These are phyloP conservation scores for Drosophila kepulauana DNA, from an alignment of 1,140 invertebrate species.

Conservation along the genomic window DNA sequence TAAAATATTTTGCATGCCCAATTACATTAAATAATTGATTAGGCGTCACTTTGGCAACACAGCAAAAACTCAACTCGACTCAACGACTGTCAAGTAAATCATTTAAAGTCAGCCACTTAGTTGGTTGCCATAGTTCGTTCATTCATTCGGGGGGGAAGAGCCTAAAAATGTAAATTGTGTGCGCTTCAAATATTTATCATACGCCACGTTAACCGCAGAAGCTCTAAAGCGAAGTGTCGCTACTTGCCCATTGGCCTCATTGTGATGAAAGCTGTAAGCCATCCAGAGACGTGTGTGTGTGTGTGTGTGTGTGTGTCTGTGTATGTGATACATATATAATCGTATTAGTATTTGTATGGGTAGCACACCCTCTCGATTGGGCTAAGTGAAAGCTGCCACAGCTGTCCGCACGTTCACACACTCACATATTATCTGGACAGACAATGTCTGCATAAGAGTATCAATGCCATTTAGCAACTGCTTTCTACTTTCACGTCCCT, in stretches of 20 bases:
- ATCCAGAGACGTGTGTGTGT: not conserved
- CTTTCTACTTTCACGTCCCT: conserved; percentile 7
- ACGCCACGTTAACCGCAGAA: conserved; percentile 51
- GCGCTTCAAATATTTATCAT: conserved; percentile 70
- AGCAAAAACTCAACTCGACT: conserved; percentile 18
- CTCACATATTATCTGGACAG: conserved; percentile 6
- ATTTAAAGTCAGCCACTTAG: conserved; percentile 34
- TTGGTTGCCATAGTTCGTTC: conserved; percentile 16
- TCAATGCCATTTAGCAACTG: conserved; percentile 25
- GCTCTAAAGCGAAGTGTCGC: conserved; percentile 27
- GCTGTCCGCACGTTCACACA: conserved; percentile 18
- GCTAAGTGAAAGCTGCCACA: conserved; percentile 28
- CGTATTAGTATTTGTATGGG: not conserved
- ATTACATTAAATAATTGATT: conserved; percentile 53
- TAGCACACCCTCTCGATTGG: conserved; percentile 18
- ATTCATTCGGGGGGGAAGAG: not conserved
- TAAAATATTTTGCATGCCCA: conserved; percentile 29
- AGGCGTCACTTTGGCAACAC: conserved; percentile 29
- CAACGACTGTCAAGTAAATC: conserved; percentile 15
- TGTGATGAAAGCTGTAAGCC: conserved; percentile 12
- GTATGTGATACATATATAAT: conserved; percentile 1
- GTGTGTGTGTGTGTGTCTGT: not conserved
- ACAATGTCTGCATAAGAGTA: conserved; percentile 18
- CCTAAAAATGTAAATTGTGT: conserved; percentile 25
- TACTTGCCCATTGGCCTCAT: conserved; percentile 19